These are phyloP conservation scores for Pachyrhynchus sulphureomaculatus DNA, from an alignment of 1,140 invertebrate species.

Conservation along the genomic window DNA sequence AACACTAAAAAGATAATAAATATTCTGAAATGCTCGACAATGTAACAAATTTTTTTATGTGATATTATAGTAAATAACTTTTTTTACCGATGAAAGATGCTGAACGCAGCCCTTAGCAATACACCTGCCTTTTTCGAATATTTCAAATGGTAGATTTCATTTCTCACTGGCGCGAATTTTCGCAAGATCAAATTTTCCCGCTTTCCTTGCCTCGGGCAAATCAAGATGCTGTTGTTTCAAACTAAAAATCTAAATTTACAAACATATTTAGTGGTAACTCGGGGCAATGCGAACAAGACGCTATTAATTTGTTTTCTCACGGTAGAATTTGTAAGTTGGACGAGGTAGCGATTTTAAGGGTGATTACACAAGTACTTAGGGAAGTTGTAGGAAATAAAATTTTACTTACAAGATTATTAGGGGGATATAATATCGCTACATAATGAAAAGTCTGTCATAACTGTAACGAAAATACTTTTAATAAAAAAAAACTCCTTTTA, in stretches of 20 bases:
- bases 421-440: not conserved
- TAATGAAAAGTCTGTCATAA: too few relatives aligned
- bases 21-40: too few relatives aligned
- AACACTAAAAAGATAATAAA: too few relatives aligned
- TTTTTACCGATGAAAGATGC: too few relatives aligned
- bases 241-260: constrained; percentile 28
- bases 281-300: constrained; percentile 26
- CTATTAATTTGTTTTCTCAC: constrained; percentile 32
- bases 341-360: constrained; percentile 26
- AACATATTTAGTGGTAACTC: constrained; percentile 23
- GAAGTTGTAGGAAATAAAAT: constrained; percentile 19
- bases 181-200: constrained; percentile 19
- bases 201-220: not conserved
- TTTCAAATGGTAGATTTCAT: not conserved
- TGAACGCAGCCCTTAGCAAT: not conserved
- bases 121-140: constrained; percentile 1
- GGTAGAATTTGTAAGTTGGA: constrained; percentile 21
- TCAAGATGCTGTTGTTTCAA: constrained; percentile 19
- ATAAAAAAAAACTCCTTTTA: too few relatives aligned
- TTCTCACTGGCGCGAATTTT: not conserved
- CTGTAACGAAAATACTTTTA: too few relatives aligned
- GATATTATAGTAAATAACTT: too few relatives aligned
- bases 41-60: too few relatives aligned
- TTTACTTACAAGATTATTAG: constrained; percentile 7
- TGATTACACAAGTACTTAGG: constrained; percentile 19